These are phyloP conservation scores for Arion vulgaris DNA, from an alignment of 1,140 invertebrate genomes.

Conservation along the genomic window DNA sequence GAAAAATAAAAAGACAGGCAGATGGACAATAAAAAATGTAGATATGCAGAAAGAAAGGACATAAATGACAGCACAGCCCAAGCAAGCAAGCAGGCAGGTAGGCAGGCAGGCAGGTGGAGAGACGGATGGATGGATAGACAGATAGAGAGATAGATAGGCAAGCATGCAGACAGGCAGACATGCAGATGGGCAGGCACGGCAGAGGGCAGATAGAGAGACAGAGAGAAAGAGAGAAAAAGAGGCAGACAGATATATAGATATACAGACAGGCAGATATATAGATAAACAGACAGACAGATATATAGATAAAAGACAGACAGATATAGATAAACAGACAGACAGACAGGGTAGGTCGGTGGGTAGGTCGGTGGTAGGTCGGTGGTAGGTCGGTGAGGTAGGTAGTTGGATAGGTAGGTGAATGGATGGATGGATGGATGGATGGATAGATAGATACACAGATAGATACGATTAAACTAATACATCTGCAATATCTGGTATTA, in stretches of 20 bases:
- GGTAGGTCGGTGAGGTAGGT: background rate
- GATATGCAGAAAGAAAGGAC: background rate
- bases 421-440: background rate
- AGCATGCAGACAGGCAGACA: background rate
- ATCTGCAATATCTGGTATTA: background rate
- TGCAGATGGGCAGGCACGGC: background rate
- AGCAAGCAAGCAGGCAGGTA: background rate
- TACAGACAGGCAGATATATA: background rate
- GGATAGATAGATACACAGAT: background rate
- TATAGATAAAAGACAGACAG: too few species aligned
- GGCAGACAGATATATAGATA: background rate
- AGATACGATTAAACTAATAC: background rate
- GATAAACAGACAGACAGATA: background rate
- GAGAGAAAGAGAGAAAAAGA: background rate
- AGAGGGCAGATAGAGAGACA: background rate
- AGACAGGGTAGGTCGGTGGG: background rate
- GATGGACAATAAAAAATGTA: background rate
- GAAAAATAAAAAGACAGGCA: background rate
- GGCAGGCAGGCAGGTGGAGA: background rate
- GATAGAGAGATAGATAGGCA: background rate
- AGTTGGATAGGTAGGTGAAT: background rate
- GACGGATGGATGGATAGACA: background rate
- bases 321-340: background rate
- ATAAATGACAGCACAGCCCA: background rate
- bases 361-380: background rate